phyloP scores from a whole-genome alignment of 1,140 invertebrate species.

The Diplogasteroides magnus region DNA sequence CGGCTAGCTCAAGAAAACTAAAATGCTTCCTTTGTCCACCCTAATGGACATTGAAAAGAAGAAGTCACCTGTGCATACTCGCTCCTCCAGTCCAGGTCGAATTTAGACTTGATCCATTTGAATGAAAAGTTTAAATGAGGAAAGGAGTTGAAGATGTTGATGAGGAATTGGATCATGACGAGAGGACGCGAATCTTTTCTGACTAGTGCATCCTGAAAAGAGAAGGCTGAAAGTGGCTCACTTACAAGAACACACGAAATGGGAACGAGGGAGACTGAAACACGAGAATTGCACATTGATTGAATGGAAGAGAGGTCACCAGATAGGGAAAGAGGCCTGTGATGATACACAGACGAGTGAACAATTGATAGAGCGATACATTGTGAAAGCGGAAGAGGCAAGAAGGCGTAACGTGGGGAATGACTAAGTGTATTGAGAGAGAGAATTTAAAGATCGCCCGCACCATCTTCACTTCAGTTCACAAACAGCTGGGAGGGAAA shows the following conservation, averaged over 20 bases:
- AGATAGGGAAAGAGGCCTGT: neutral
- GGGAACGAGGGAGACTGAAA: neutral
- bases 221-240: neutral
- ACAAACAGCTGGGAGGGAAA: too few species aligned
- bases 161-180: constrained; percentile 7
- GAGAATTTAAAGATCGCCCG: too few species aligned
- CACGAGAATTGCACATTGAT: too few species aligned
- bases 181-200: neutral
- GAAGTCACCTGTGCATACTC: constrained; percentile 25
- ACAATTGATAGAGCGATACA: neutral
- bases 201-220: neutral
- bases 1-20: too few species aligned
- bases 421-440: too few species aligned
- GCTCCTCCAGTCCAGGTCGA: constrained; percentile 19
- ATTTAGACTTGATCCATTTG: constrained; percentile 15
- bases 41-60: neutral
- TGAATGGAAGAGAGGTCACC: neutral
- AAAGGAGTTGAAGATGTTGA: constrained; percentile 6
- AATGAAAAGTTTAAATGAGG: constrained; percentile 25
- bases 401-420: neutral
- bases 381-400: neutral
- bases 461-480: too few species aligned
- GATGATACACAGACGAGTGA: too few species aligned
- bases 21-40: too few species aligned
- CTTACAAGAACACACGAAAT: neutral